Percentiles rank a stretch among this genome's conserved stretches.
Conservation (phyloP, 2,888 invertebrate species). For the Cybosia mesomella region DNA sequence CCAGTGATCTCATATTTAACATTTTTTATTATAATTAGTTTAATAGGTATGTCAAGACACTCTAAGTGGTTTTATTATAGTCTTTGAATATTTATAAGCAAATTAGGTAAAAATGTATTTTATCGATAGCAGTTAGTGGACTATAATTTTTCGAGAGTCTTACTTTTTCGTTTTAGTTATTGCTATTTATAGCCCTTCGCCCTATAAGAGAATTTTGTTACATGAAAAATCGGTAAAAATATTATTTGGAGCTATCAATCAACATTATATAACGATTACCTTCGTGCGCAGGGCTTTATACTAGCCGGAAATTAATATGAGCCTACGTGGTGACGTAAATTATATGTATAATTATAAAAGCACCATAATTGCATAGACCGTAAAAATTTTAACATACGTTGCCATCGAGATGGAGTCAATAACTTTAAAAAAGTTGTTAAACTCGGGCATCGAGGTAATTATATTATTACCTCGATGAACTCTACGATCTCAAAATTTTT, state of each 20-base stretch:
- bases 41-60: constrained; percentile 29
- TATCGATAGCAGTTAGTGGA: constrained; percentile 58
- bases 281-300: constrained; percentile 59
- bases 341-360: constrained; percentile 64
- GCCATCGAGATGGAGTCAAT: constrained; percentile 23
- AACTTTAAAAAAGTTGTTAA: neutral
- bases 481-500: neutral
- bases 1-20: constrained; percentile 39
- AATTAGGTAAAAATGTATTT: constrained; percentile 52
- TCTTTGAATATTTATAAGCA: constrained; percentile 49
- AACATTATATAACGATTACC: constrained; percentile 77
- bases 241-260: constrained; percentile 72
- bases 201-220: constrained; percentile 63
- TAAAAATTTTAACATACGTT: constrained; percentile 49
- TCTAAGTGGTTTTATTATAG: constrained; percentile 40
- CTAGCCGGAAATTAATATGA: constrained; percentile 73
- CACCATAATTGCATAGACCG: constrained; percentile 51
- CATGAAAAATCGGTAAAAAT: constrained; percentile 75
- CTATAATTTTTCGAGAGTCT: constrained; percentile 61
- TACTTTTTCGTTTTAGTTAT: constrained; percentile 70
- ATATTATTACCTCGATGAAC: too few relatives aligned
- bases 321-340: constrained; percentile 61
- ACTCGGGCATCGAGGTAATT: too few relatives aligned
- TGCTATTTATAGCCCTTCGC: constrained; percentile 51
- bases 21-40: constrained; percentile 47